Percentiles rank a stretch among this genome's conserved stretches.
phyloP scores from a whole-genome alignment of 2,113 vertebrate genomes.

The Sialia sialis region DNA sequence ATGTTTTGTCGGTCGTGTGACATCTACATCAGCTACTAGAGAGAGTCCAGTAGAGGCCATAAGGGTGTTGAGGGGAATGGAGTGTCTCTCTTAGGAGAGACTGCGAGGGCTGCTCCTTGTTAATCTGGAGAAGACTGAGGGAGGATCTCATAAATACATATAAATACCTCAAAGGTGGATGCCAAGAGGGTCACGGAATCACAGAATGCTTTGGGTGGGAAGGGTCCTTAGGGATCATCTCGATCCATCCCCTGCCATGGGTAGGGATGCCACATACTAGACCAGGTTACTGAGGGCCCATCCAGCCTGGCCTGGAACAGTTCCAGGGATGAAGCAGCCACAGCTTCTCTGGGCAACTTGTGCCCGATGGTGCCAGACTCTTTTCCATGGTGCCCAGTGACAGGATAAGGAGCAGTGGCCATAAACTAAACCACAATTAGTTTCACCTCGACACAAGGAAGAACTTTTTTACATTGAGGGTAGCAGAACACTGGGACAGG shows the following conservation, averaged over 20 bases:
- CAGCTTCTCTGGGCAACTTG: not conserved
- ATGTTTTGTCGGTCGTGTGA: not conserved
- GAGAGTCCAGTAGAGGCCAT: not conserved
- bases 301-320: not conserved
- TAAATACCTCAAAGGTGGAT: not conserved
- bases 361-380: not conserved
- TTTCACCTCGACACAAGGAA: not conserved
- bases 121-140: not conserved
- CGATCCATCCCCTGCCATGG: not conserved
- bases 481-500: not conserved
- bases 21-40: not conserved
- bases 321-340: not conserved
- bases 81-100: not conserved
- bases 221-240: not conserved
- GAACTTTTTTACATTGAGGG: no score
- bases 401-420: not conserved
- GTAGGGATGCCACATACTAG: not conserved
- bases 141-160: not conserved
- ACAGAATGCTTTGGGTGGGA: not conserved
- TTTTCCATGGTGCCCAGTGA: accelerated
- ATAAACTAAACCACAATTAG: not conserved
- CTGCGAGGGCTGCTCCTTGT: not conserved
- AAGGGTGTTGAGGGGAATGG: not conserved
- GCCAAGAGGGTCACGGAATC: not conserved
- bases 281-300: no score